Evolutionary conservation across 53 echinoderm and acorn worm genomes (phyloP).

Genomic region (Hippasteria phrygiana): DNA sequence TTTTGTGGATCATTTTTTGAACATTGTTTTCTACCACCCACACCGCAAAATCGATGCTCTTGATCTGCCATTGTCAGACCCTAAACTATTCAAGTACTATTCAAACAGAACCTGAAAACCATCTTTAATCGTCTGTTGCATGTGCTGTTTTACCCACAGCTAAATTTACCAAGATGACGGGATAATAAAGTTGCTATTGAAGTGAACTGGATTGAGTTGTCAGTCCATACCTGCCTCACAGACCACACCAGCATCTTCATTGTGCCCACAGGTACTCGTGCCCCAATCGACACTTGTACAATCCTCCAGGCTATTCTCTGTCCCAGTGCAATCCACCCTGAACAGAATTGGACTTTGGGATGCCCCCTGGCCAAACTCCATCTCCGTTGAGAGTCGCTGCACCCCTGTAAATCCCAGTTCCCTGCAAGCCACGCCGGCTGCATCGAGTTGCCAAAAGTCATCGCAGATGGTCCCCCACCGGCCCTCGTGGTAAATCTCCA

Average conservation of each 20-base stretch:
- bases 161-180: too few species aligned
- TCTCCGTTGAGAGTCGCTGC: neutral
- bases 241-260: slow-evolving; percentile 53
- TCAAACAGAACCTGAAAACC: too few species aligned
- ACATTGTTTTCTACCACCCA: too few species aligned
- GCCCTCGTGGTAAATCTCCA: slow-evolving; percentile 4
- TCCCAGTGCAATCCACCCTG: slow-evolving; percentile 12
- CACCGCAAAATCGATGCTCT: too few species aligned
- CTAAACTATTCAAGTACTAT: too few species aligned
- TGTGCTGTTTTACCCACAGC: too few species aligned
- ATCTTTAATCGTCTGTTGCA: too few species aligned
- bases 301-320: slow-evolving; percentile 14
- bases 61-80: too few species aligned
- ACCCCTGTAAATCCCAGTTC: slow-evolving; percentile 19
- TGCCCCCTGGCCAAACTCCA: slow-evolving; percentile 1
- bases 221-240: slow-evolving; percentile 37
- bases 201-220: too few species aligned
- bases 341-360: neutral
- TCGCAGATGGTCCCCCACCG: slow-evolving; percentile 37
- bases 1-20: too few species aligned
- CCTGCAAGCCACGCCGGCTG: slow-evolving; percentile 27
- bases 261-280: slow-evolving; percentile 14
- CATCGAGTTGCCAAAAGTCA: neutral
- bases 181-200: too few species aligned
- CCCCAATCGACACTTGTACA: neutral